These are phyloP conservation scores for Gallinago paraguaiae DNA, from an alignment of 2,113 vertebrate species.

Conservation along the genomic window DNA sequence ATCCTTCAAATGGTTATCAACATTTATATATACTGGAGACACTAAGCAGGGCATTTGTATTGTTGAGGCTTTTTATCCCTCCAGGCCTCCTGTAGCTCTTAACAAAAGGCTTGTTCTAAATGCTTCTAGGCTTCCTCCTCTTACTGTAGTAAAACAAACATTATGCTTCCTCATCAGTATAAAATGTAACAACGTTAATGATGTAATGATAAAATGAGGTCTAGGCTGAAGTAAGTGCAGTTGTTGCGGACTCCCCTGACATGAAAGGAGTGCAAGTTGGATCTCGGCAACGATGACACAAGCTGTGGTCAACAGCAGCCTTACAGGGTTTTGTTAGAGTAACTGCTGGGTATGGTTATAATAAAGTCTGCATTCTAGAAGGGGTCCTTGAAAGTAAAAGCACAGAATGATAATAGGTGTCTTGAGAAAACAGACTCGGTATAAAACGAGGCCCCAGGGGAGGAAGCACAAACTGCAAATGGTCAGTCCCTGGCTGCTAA, in stretches of 20 bases:
- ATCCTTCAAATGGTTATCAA: neutral
- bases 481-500: neutral
- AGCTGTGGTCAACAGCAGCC: neutral
- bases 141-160: neutral
- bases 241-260: rapidly evolving
- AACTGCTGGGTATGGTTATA: neutral
- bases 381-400: neutral
- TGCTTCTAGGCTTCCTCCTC: neutral
- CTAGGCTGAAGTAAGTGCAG: neutral
- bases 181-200: neutral
- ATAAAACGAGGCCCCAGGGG: neutral
- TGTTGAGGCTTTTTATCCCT: neutral
- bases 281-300: neutral
- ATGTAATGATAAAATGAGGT: neutral
- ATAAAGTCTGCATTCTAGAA: neutral
- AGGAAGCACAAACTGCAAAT: neutral
- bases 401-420: neutral
- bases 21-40: neutral
- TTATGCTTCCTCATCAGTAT: neutral
- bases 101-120: neutral
- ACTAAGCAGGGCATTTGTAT: neutral
- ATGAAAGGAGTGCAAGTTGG: neutral
- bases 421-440: neutral
- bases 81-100: neutral
- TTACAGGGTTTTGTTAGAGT: neutral